These are phyloP conservation scores for Diachrysia chrysitis DNA, from an alignment of 2,888 invertebrate genomes.

Conservation along the genomic window DNA sequence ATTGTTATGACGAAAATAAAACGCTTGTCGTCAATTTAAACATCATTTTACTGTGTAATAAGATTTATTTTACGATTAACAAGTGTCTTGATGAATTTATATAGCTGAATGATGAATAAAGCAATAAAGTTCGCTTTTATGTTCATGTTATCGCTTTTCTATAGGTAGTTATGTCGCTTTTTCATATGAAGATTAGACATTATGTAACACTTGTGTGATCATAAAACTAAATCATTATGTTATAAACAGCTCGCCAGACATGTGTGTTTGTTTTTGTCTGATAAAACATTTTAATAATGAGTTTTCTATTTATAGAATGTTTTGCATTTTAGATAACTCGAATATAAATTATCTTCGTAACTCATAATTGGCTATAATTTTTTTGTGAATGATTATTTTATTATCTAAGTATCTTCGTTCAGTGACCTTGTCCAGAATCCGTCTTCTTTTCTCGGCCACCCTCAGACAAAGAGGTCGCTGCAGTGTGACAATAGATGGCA, in stretches of 20 bases:
- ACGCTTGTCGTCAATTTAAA: constrained; percentile 90
- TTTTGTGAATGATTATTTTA: constrained; percentile 17
- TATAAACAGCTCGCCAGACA: constrained; percentile 64
- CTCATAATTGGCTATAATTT: constrained; percentile 27
- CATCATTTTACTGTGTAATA: constrained; percentile 88
- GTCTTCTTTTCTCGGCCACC: constrained; percentile 13
- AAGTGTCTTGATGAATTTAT: constrained; percentile 89
- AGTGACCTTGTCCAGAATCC: constrained; percentile 24
- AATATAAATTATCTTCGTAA: constrained; percentile 11
- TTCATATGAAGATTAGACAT: constrained; percentile 71
- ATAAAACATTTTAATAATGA: constrained; percentile 64
- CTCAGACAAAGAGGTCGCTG: constrained; percentile 22
- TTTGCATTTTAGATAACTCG: constrained; percentile 22
- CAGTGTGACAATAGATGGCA: constrained; percentile 52
- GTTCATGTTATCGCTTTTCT: constrained; percentile 83
- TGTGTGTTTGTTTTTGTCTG: constrained; percentile 56
- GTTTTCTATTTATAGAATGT: constrained; percentile 50
- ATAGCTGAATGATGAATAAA: constrained; percentile 87
- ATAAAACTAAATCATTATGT: constrained; percentile 73
- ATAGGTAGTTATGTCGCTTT: constrained; percentile 82
- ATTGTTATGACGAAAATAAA: constrained; percentile 90
- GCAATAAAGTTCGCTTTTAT: constrained; percentile 86
- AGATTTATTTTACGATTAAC: constrained; percentile 90
- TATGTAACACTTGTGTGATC: constrained; percentile 72
- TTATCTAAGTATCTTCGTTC: constrained; percentile 8